Evolutionary conservation across 2,797 vertebrate genomes (phyloP), one percentile per base, ranked within the genome.

Genomic region (Todus mexicanus): DNA sequence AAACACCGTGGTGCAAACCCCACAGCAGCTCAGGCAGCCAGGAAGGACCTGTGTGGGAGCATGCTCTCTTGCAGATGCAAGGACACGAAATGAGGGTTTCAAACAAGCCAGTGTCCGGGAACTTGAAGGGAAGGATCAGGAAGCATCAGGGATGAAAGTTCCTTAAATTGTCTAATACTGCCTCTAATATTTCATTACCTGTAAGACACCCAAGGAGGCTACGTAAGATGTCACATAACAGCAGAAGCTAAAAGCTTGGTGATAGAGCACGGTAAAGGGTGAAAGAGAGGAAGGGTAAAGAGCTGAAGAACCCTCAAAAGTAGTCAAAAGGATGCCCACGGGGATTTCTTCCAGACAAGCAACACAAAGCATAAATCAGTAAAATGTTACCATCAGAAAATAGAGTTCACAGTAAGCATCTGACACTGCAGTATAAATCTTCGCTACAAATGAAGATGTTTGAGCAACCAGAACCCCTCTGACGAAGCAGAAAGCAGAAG

Each of bases 401-500:
- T 0, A 60, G 37, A 70, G 31, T 42, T 84, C 56, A 42, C n/a
- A 51, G 75, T 14, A 64, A 76, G 40, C 35, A 23, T 27, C 57
- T 50, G 78, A 87, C 57, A 65, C 54, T 43, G 90, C 80, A 77
- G 77, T 68, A 63, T 65, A 85, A 77, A 70, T 70, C 61, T 43
- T 35, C 0, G 1, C 21, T 33, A 68, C 64, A 77, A 71, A 84
- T 56, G 38, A 65, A 63, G 70, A 61, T 0, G 20, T 89, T 45
- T 43, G 72, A 79, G 86, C 42, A 54, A 47, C 47, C 57, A 4
- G 59, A 70, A 8, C 18, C 74, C 74, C 81, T 91, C 37, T 87
- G 92, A 92, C 0, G 7, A 89, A 87, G 91, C 89, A 91, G 94
- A 87, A 84, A 37, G 74, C 94, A 74, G 88, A n/a, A 84, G 86